These are phyloP conservation scores for Cardiocondyla obscurior DNA, from an alignment of 1,140 invertebrate genomes.

Conservation along the genomic window DNA sequence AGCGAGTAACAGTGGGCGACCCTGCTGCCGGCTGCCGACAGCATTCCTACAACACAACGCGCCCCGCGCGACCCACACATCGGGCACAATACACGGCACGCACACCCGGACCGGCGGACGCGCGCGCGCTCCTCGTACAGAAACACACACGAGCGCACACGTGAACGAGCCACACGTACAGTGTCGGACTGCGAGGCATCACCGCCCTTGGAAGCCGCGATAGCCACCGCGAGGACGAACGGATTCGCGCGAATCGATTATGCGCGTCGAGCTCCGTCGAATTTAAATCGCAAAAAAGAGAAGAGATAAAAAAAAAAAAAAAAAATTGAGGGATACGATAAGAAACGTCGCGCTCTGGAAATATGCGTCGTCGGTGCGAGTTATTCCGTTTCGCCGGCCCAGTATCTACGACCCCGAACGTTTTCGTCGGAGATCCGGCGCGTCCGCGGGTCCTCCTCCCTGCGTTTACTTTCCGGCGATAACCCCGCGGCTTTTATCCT, in stretches of 20 bases:
- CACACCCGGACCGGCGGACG: conserved; percentile 7
- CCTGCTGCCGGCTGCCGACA: conserved; percentile 77
- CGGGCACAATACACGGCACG: conserved; percentile 64
- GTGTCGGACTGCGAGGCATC: conserved; percentile 61
- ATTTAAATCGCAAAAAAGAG: conserved; percentile 37
- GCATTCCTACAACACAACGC: conserved; percentile 77
- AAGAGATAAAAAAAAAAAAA: too few relatives aligned
- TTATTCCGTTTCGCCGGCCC: too few relatives aligned
- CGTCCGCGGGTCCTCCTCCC: not conserved
- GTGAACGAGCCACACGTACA: conserved; percentile 43
- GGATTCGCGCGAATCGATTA: conserved; percentile 37
- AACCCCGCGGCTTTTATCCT: not conserved
- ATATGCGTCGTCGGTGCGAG: too few relatives aligned
- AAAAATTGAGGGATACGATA: too few relatives aligned
- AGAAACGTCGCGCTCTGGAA: too few relatives aligned
- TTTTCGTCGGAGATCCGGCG: not conserved
- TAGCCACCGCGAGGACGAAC: conserved; percentile 21
- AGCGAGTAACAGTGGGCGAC: conserved; percentile 77
- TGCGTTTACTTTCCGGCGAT: not conserved
- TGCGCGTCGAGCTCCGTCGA: conserved; percentile 18
- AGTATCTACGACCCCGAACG: too few relatives aligned
- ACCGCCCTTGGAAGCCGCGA: conserved; percentile 58
- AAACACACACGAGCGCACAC: not conserved
- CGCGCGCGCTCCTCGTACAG: not conserved
- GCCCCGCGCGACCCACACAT: conserved; percentile 70